A percentile compares a stretch with the other conserved stretches of the same genome.
phyloP scores from a whole-genome alignment of 1,140 invertebrate genomes.

The Meloidogyne chitwoodi region DNA sequence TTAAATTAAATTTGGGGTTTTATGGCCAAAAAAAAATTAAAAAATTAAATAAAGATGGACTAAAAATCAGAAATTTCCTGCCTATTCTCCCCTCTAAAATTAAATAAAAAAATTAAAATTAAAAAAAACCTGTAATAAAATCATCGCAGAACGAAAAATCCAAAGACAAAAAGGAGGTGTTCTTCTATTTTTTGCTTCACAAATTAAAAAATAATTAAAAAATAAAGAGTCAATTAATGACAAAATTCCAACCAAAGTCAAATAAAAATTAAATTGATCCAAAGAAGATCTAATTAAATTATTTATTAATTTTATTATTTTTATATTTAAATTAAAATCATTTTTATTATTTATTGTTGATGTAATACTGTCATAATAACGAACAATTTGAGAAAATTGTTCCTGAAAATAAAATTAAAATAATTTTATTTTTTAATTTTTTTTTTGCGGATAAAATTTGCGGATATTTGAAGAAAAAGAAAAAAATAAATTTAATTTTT shows the following conservation, averaged over 20 bases:
- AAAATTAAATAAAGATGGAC: no score
- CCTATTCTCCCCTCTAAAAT: no score
- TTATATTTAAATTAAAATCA: not conserved
- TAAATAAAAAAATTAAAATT: not conserved
- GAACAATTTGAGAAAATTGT: slow-evolving; percentile 13
- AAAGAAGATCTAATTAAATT: slow-evolving; percentile 20
- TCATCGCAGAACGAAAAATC: slow-evolving; percentile 29
- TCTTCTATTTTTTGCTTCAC: not conserved
- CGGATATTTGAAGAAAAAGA: no score
- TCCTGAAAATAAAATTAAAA: not conserved
- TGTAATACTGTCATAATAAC: slow-evolving; percentile 23
- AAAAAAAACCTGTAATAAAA: slow-evolving; percentile 20
- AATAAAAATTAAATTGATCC: slow-evolving; percentile 27
- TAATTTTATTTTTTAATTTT: not conserved
- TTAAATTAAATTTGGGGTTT: not conserved
- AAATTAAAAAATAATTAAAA: slow-evolving; percentile 27
- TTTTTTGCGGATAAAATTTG: no score
- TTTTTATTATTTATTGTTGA: not conserved
- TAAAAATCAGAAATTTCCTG: no score
- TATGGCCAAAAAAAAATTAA: not conserved
- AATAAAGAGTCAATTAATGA: slow-evolving; percentile 31
- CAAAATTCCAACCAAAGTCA: slow-evolving; percentile 18
- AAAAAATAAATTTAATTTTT: no score
- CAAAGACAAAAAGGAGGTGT: not conserved
- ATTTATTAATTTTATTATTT: slow-evolving; percentile 16